Percentiles rank a stretch among this genome's conserved stretches.
Evolutionary conservation across 2,113 vertebrate genomes (phyloP).

Genomic region (Mobula birostris): DNA sequence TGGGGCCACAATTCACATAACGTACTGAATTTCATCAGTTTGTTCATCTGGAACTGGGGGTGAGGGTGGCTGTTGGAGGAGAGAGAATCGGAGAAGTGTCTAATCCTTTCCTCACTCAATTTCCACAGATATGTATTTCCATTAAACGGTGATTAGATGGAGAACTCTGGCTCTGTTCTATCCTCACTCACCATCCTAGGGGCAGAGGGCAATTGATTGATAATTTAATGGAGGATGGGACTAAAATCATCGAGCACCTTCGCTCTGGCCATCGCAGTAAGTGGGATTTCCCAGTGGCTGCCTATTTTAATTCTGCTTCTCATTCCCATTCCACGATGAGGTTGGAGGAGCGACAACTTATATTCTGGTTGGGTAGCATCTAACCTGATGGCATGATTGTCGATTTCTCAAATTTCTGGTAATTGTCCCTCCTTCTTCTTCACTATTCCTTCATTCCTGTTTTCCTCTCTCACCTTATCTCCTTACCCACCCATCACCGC

Average conservation of each 20-base stretch:
- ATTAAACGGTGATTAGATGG: neutral
- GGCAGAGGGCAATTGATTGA: neutral
- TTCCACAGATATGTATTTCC: neutral
- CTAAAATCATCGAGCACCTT: neutral
- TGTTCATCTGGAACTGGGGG: neutral
- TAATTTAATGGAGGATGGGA: neutral
- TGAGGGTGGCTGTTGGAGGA: neutral
- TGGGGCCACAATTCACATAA: neutral
- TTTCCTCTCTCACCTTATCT: too few relatives aligned
- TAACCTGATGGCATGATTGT: too few relatives aligned
- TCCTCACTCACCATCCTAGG: neutral
- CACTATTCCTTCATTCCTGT: too few relatives aligned
- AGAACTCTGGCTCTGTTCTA: neutral
- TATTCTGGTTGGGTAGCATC: too few relatives aligned
- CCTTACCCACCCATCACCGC: too few relatives aligned
- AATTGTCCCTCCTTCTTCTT: too few relatives aligned
- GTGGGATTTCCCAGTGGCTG: too few relatives aligned
- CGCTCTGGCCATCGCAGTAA: too few relatives aligned
- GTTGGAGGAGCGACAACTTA: too few relatives aligned
- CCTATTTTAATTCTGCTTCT: too few relatives aligned
- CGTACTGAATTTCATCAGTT: neutral
- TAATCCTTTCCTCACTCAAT: neutral
- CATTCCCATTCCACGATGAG: too few relatives aligned
- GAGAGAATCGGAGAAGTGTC: neutral
- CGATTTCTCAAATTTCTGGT: too few relatives aligned